These are phyloP conservation scores for Macropis europaea DNA, from an alignment of 2,888 invertebrate genomes.

Conservation along the genomic window DNA sequence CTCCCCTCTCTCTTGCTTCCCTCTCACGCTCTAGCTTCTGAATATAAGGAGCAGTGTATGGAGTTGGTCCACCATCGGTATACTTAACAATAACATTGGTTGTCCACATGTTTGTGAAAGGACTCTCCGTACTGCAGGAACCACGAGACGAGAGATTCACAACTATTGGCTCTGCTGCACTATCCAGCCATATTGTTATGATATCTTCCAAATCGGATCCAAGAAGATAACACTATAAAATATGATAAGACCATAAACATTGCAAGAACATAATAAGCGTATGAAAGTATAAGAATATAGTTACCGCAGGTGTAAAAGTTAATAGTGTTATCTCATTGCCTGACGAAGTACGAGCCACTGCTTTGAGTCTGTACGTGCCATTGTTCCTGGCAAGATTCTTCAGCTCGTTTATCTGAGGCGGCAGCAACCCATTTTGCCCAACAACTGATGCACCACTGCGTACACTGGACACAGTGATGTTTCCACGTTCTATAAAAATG, in stretches of 20 bases:
- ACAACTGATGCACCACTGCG: conserved; percentile 84
- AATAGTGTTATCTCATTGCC: conserved; percentile 86
- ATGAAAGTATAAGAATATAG: conserved; percentile 30
- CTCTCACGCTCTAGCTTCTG: conserved; percentile 96
- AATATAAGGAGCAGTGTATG: conserved; percentile 97
- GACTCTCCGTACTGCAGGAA: conserved; percentile 76
- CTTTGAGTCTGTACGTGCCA: conserved; percentile 88
- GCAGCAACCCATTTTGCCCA: conserved; percentile 83
- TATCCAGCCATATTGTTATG: conserved; percentile 90
- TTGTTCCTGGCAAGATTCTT: conserved; percentile 85
- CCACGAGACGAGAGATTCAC: conserved; percentile 83
- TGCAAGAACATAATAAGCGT: not conserved
- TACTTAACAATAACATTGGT: conserved; percentile 90
- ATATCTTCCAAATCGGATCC: conserved; percentile 89
- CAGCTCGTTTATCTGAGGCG: conserved; percentile 82
- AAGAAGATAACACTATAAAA: conserved; percentile 85
- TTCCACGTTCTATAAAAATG: conserved; percentile 85
- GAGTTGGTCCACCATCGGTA: conserved; percentile 92
- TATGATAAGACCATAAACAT: conserved; percentile 2
- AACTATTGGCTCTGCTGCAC: conserved; percentile 89
- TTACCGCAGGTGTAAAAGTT: conserved; percentile 90
- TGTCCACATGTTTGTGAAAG: conserved; percentile 83
- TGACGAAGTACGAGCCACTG: conserved; percentile 85
- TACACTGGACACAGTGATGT: conserved; percentile 86
- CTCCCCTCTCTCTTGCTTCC: conserved; percentile 92